Evolutionary conservation across 2,888 invertebrate species (phyloP).

Genomic region (Cataglyphis cursor): DNA sequence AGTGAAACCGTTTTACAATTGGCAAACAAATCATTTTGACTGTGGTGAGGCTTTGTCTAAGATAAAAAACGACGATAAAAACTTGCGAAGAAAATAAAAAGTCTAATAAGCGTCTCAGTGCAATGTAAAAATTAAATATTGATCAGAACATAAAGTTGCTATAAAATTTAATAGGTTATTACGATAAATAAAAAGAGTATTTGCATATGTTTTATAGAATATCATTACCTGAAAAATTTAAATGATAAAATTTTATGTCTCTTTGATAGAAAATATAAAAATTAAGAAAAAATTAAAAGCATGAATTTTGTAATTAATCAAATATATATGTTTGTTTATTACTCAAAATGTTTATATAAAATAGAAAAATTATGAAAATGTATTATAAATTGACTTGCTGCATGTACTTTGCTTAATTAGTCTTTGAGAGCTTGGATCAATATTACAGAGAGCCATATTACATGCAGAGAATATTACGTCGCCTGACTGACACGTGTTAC

Average conservation of each 20-base stretch:
- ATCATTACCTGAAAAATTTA: not conserved
- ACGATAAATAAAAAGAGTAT: not conserved
- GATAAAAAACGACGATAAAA: not conserved
- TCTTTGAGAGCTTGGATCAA: conserved; percentile 9
- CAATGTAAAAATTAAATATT: conserved; percentile 8
- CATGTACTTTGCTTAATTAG: conserved; percentile 36
- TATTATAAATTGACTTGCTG: conserved; percentile 15
- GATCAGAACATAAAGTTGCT: conserved; percentile 9
- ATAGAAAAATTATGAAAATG: conserved; percentile 23
- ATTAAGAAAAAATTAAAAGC: not conserved
- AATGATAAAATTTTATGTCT: not conserved
- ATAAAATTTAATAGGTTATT: not conserved
- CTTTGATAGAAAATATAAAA: not conserved
- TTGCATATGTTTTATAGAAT: not conserved
- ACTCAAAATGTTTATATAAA: not conserved
- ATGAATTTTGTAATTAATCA: conserved; percentile 31
- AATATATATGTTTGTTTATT: not conserved
- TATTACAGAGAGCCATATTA: not conserved
- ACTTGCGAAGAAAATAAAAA: conserved; percentile 17
- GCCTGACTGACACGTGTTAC: not conserved
- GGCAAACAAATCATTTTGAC: conserved; percentile 6
- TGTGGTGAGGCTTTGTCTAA: not conserved
- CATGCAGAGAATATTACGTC: too few species aligned
- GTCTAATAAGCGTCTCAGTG: not conserved
- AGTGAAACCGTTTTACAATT: conserved; percentile 19